Base-by-base conservation (phyloP, 2,888 invertebrate species). In the Anarsia innoxiella region DNA sequence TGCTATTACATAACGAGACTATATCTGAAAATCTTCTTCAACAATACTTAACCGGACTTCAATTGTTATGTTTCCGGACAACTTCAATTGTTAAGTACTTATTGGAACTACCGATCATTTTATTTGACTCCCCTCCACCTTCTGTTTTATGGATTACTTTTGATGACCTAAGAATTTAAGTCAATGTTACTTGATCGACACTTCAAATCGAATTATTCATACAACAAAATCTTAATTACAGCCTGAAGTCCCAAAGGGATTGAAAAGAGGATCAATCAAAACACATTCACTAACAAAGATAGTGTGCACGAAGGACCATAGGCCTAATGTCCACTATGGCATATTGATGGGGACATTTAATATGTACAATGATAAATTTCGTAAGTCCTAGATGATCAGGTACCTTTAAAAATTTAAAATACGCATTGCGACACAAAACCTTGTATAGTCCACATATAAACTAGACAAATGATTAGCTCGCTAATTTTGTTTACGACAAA, bases 211-310 rank as follows among this genome's bases (percentile, higher is more conserved):
- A n/a, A n/a, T n/a, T n/a, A n/a, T n/a, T n/a, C n/a, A n/a, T n/a
- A n/a, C n/a, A n/a, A n/a, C n/a, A n/a, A n/a, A n/a, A 19, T 19
- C 3, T 5, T 19, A 19, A 25, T 59, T 55, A n/a, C 45, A 80
- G 80, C 66, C 69, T 0, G 56, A 60, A 32, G 64, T 76, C 46
- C 80, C 83, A 12, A 40, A 55, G 11, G 57, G 69, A 41, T 49
- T 83, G 12, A 75, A 72, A 49, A 61, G 59, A 19, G 82, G 82
- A 5, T 67, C 64, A 1, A 42, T 83, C 4, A 56, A 72, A 48
- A 80, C 83, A 0, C 83, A 83, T 51, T 83, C 83, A 0, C 57
- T 84, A 14, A 83, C 83, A 2, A 66, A 78, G 1, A 34, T 83
- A 23, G 76, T 76, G 2, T 83, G 83, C 41, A 74, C 28, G 1